phyloP scores from a whole-genome alignment of 2,888 invertebrate species.

The Drepana falcataria region DNA sequence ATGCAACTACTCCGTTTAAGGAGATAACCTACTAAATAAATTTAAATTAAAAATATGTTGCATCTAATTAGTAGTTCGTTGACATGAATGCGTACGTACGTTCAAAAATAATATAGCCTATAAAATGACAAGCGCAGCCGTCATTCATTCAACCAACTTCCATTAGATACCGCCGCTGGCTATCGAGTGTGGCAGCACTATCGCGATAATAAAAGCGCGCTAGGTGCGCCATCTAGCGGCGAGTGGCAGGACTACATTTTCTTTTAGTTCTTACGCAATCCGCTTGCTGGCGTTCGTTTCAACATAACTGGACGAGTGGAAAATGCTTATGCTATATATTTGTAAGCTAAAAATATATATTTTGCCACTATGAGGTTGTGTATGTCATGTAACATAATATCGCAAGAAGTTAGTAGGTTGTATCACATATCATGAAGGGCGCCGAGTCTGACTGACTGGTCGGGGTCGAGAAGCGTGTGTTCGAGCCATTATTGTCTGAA shows the following conservation, averaged over 20 bases:
- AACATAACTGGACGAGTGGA: not conserved
- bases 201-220: constrained; percentile 12
- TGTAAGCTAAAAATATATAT: too few species aligned
- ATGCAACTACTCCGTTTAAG: too few species aligned
- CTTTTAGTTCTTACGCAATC: constrained; percentile 20
- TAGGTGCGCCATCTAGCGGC: constrained; percentile 54
- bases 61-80: constrained; percentile 53
- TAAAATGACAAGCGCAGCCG: constrained; percentile 47
- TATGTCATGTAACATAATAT: too few species aligned
- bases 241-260: constrained; percentile 54
- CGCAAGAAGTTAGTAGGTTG: not conserved
- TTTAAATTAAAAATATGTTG: not conserved
- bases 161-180: constrained; percentile 25
- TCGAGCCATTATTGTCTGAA: constrained; percentile 15
- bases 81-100: constrained; percentile 58
- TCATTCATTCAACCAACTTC: constrained; percentile 61
- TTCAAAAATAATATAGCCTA: constrained; percentile 44
- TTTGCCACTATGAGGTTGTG: too few species aligned
- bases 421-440: not conserved
- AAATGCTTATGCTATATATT: too few species aligned
- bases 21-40: too few species aligned
- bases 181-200: constrained; percentile 28
- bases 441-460: not conserved
- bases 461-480: constrained; percentile 2
- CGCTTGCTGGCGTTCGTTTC: constrained; percentile 46